Evolutionary conservation across 2,888 invertebrate species (phyloP).

Genomic region (Tetrapedia diversipes): DNA sequence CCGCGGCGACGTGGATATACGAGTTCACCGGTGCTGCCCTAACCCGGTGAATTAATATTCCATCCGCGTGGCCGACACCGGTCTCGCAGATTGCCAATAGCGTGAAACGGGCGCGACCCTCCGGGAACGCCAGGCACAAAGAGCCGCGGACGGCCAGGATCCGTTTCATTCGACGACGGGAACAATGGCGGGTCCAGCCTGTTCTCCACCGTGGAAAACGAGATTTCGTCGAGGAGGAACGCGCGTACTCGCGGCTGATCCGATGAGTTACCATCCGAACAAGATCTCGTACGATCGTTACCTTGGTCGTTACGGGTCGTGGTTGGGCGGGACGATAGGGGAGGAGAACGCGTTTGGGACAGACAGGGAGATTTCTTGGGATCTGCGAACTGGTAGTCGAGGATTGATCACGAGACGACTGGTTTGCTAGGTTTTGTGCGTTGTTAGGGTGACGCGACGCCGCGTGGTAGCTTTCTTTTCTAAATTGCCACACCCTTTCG

Average conservation of each 20-base stretch:
- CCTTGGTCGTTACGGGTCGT: background rate
- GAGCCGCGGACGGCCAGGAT: constrained; percentile 42
- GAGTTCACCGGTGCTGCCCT: no score
- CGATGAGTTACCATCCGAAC: constrained; percentile 46
- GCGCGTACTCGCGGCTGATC: constrained; percentile 48
- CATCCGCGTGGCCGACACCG: constrained; percentile 74
- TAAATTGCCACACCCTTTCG: no score
- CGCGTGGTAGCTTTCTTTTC: no score
- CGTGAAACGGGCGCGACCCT: constrained; percentile 65
- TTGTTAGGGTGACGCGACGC: no score
- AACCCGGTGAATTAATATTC: constrained; percentile 80
- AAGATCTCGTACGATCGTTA: constrained; percentile 10
- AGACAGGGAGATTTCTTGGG: background rate
- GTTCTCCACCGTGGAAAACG: constrained; percentile 57
- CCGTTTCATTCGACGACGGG: constrained; percentile 58
- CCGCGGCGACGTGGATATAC: constrained; percentile 56
- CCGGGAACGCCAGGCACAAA: constrained; percentile 55
- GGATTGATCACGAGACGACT: background rate
- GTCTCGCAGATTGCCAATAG: constrained; percentile 76
- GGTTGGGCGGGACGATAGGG: background rate
- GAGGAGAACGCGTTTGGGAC: background rate
- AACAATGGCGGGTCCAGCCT: constrained; percentile 49
- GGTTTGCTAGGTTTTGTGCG: no score
- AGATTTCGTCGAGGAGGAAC: constrained; percentile 56
- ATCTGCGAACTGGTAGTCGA: background rate